Percentiles rank a stretch among this genome's conserved stretches.
These are phyloP conservation scores for Hydrocynus forskahlii DNA, from an alignment of 2,797 vertebrate species.

Conservation along the genomic window DNA sequence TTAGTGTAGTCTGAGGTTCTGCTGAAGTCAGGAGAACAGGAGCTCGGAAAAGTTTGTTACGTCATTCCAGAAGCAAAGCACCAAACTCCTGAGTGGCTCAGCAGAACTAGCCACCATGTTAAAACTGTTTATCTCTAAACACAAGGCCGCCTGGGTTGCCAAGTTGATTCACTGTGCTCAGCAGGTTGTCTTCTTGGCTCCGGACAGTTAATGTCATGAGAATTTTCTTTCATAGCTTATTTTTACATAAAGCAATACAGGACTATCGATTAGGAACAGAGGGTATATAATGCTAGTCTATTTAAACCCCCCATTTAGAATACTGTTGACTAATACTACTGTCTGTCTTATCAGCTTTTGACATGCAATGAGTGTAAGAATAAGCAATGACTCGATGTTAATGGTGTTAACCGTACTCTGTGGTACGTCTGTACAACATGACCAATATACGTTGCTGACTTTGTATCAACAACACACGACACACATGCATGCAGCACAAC, in stretches of 20 bases:
- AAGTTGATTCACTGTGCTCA: neutral
- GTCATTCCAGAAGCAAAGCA: constrained; percentile 20
- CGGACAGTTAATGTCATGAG: neutral
- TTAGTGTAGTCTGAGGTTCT: constrained; percentile 4
- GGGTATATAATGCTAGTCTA: neutral
- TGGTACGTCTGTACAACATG: neutral
- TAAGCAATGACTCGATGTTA: neutral
- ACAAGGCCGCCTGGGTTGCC: neutral
- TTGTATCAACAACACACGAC: neutral
- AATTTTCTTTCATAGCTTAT: constrained; percentile 5
- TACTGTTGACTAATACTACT: neutral
- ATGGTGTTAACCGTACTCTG: neutral
- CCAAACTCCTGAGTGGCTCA: neutral
- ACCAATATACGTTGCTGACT: neutral
- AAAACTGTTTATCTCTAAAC: neutral
- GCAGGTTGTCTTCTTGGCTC: neutral
- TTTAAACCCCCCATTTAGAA: neutral
- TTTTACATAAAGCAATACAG: constrained; percentile 42
- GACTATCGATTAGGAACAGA: neutral
- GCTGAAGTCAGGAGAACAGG: neutral
- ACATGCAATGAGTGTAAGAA: constrained; percentile 23
- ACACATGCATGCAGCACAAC: neutral
- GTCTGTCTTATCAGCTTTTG: neutral
- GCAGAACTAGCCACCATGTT: neutral
- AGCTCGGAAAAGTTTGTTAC: neutral